phyloP scores from a whole-genome alignment of 1,140 invertebrate genomes.

The Caenorhabditis inopinata region DNA sequence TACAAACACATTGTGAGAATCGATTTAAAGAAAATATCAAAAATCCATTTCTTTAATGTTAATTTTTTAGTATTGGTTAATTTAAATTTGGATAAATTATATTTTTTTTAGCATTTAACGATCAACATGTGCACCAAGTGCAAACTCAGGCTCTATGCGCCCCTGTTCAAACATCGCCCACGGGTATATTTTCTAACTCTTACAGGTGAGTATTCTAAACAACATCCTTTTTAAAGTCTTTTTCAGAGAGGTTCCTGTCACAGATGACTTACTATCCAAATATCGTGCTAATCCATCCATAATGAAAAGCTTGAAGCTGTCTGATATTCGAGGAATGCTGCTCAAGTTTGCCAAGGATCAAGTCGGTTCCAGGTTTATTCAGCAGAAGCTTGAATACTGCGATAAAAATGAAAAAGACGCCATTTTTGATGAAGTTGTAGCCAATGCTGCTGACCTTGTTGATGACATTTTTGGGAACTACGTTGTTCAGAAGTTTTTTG shows the following conservation, averaged over 20 bases:
- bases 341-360: conserved; percentile 13
- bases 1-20: background rate
- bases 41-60: too few relatives aligned
- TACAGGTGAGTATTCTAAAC: background rate
- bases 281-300: background rate
- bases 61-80: too few relatives aligned
- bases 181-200: background rate
- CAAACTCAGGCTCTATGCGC: background rate
- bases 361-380: background rate
- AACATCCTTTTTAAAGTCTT: background rate
- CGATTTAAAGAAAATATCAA: too few relatives aligned
- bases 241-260: background rate
- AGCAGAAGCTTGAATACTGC: background rate
- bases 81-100: too few relatives aligned
- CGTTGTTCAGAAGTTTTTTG: conserved; percentile 49
- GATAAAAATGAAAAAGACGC: background rate
- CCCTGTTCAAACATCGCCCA: background rate
- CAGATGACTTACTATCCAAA: background rate
- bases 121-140: background rate
- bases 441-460: background rate
- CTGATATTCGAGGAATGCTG: background rate
- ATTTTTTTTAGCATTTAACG: background rate
- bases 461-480: conserved; percentile 45
- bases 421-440: conserved; percentile 6
- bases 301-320: background rate